Evolutionary conservation across 2,888 invertebrate genomes (phyloP).

Genomic region (Heliconius sara): DNA sequence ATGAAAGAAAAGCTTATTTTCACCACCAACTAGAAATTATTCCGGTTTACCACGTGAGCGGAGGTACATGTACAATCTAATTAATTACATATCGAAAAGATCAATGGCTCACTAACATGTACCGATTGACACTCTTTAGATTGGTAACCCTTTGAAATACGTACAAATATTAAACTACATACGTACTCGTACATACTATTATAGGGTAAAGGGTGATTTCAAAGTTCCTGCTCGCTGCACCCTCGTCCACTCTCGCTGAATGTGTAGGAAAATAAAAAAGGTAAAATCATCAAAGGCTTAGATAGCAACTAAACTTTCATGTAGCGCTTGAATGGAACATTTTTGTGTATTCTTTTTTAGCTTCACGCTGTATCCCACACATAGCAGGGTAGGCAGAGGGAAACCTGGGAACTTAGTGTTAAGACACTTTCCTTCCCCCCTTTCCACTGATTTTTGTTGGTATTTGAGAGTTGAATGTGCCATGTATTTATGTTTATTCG

Average conservation of each 20-base stretch:
- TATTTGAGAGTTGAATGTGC: too few relatives aligned
- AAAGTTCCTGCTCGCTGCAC: constrained; percentile 5
- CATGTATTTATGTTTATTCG: too few relatives aligned
- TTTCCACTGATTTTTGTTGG: too few relatives aligned
- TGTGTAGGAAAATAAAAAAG: constrained; percentile 11
- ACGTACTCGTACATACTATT: not conserved
- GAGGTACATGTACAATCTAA: too few relatives aligned
- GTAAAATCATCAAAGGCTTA: constrained; percentile 15
- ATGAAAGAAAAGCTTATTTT: too few relatives aligned
- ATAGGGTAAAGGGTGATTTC: constrained; percentile 3
- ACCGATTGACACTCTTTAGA: not conserved
- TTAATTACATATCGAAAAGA: not conserved
- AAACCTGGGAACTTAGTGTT: not conserved
- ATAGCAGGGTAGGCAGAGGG: not conserved
- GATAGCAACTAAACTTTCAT: constrained; percentile 21
- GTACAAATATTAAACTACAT: constrained; percentile 2
- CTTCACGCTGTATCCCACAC: not conserved
- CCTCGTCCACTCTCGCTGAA: constrained; percentile 21
- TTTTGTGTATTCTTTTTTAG: not conserved
- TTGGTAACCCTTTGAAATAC: constrained; percentile 4
- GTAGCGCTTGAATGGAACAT: constrained; percentile 11
- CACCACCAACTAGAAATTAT: too few relatives aligned
- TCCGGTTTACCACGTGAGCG: too few relatives aligned
- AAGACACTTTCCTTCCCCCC: not conserved
- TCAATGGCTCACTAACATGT: constrained; percentile 3